phyloP scores from a whole-genome alignment of 2,888 invertebrate species.

The Pseudanteris insignis region DNA sequence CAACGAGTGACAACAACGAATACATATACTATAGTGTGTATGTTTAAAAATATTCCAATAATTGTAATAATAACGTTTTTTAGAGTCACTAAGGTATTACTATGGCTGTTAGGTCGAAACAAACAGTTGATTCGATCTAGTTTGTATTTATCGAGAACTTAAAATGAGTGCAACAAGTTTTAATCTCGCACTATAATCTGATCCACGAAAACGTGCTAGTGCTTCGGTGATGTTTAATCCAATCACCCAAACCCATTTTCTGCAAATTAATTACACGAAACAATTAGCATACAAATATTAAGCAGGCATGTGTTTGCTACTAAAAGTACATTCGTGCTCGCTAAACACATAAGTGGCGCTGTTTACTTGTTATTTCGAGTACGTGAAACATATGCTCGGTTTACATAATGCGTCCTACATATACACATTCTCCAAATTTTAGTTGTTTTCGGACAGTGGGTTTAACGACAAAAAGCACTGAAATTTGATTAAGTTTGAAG shows the following conservation, averaged over 20 bases:
- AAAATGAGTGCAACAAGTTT: too few relatives aligned
- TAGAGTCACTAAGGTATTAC: too few relatives aligned
- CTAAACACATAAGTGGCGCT: constrained; percentile 41
- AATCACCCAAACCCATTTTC: constrained; percentile 30
- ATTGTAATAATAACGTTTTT: too few relatives aligned
- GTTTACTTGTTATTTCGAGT: constrained; percentile 45
- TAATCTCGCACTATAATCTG: too few relatives aligned
- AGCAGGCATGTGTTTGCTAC: constrained; percentile 9
- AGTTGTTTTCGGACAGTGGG: constrained; percentile 42
- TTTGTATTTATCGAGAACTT: too few relatives aligned
- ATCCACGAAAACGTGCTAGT: too few relatives aligned
- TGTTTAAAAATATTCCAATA: too few relatives aligned
- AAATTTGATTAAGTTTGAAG: too few relatives aligned
- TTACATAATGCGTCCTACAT: constrained; percentile 42
- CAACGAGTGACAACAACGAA: too few relatives aligned
- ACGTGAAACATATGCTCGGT: constrained; percentile 39
- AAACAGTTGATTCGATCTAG: too few relatives aligned
- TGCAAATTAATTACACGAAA: constrained; percentile 40
- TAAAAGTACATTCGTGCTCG: constrained; percentile 14
- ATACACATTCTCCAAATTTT: constrained; percentile 44
- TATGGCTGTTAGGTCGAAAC: too few relatives aligned
- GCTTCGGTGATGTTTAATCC: constrained; percentile 16
- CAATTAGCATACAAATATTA: constrained; percentile 41
- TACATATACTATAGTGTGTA: too few relatives aligned
- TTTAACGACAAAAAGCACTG: constrained; percentile 41